These are phyloP conservation scores for Galerucella pusilla DNA, from an alignment of 2,888 invertebrate genomes.

Conservation along the genomic window DNA sequence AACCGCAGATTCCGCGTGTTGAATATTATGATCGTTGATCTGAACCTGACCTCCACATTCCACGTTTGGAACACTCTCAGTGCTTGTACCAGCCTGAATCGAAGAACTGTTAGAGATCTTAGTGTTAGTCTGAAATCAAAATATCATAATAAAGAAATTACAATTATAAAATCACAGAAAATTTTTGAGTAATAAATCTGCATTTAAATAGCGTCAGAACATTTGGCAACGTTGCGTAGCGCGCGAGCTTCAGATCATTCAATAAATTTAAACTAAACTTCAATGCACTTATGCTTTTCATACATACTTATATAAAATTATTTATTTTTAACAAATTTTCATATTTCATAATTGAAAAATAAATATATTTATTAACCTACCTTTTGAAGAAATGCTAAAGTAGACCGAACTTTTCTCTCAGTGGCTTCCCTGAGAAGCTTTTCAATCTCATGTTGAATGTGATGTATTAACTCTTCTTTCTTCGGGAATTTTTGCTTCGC, in stretches of 20 bases:
- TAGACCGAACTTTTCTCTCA: slow-evolving; percentile 43
- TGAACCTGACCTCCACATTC: not conserved
- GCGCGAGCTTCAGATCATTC: not conserved
- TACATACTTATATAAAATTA: too few relatives aligned
- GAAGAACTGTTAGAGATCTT: too few relatives aligned
- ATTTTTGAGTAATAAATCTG: not conserved
- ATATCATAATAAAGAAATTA: too few relatives aligned
- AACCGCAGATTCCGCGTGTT: not conserved
- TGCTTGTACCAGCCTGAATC: not conserved
- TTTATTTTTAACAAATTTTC: too few relatives aligned
- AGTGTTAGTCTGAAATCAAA: too few relatives aligned
- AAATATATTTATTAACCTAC: too few relatives aligned
- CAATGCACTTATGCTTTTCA: too few relatives aligned
- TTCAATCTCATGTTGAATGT: slow-evolving; percentile 46
- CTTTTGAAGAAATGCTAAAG: slow-evolving; percentile 38
- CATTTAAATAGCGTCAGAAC: not conserved
- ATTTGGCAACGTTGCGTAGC: slow-evolving; percentile 1
- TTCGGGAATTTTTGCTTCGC: slow-evolving; percentile 34
- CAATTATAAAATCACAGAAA: not conserved
- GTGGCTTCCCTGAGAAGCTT: slow-evolving; percentile 45
- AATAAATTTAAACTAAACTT: not conserved
- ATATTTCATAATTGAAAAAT: too few relatives aligned
- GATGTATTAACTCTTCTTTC: slow-evolving; percentile 45
- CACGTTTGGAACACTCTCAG: not conserved
- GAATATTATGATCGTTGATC: not conserved